Evolutionary conservation across 2,888 invertebrate genomes (phyloP), one percentile per base, ranked within the genome.

Genomic region (Agriopis aurantiaria): DNA sequence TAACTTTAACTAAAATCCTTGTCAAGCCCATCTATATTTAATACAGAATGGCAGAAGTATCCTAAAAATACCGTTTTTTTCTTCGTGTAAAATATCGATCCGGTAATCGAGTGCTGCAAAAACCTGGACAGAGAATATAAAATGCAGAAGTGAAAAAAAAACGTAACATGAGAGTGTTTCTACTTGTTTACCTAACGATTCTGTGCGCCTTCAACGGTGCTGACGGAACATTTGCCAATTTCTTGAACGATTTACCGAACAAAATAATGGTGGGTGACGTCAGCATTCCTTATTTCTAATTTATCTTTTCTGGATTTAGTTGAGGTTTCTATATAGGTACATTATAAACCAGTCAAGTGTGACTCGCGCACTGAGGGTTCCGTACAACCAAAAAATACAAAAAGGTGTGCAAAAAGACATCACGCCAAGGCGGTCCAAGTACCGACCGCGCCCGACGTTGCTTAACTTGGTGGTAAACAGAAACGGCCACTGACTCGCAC

Each of bases 241-340:
- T 72, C 60, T 52, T 72, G 60, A 60, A 40, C 63, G 41, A 72
- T 64, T 69, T 72, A 49, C 63, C 73, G n/a, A 40, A 46, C 46
- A 68, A 68, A 66, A 52, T 73, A 60, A 52, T 17, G 68, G 70
- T 68, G 60, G 58, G 68, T 71, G 62, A 68, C 61, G 67, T 69
- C 51, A 58, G 63, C 63, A 68, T 23, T 23, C 17, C 17, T 23
- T 33, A 33, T 33, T 17, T 45, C 40, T 53, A 33, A 53, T 53
- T 53, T 40, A 53, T 40, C 40, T 53, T 56, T 49, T 55, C 33
- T 33, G 33, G 33, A 33, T 33, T 33, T 33, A 33, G 33, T 33
- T 33, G 33, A 5, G 33, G 33, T 33, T 33, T 33, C 33, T 33
- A 33, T 33, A 33, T 2, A 2, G 17, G 17, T 33, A 33, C 33